phyloP scores from a whole-genome alignment of 2,888 invertebrate genomes.

The Drosophila subquinaria region DNA sequence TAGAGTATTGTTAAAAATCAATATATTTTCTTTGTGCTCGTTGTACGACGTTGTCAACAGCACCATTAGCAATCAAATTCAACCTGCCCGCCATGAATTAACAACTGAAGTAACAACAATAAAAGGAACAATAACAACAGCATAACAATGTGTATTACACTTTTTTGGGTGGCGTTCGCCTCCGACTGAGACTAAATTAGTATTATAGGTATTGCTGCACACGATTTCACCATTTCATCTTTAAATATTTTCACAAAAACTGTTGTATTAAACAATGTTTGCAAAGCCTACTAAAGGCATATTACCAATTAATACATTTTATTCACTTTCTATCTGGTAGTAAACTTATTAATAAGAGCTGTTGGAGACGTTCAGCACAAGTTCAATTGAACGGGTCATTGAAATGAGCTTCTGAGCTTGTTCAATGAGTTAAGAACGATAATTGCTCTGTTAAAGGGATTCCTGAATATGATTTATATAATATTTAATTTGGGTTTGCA shows the following conservation, averaged over 20 bases:
- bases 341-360: constrained; percentile 13
- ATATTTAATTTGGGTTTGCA: background rate
- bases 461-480: background rate
- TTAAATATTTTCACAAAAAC: background rate
- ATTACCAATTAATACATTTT: constrained; percentile 53
- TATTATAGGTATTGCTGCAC: constrained; percentile 1
- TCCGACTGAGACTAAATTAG: background rate
- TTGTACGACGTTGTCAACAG: constrained; percentile 11
- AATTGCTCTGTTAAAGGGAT: background rate
- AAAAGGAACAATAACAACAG: constrained; percentile 12
- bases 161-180: constrained; percentile 5
- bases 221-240: background rate
- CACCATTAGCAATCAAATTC: constrained; percentile 8
- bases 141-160: constrained; percentile 44
- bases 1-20: constrained; percentile 73
- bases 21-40: constrained; percentile 60
- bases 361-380: background rate
- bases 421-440: background rate
- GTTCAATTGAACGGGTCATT: background rate
- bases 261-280: background rate
- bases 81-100: constrained; percentile 16
- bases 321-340: constrained; percentile 40
- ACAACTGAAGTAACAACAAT: constrained; percentile 19
- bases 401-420: background rate
- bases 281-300: background rate